Base-by-base conservation (phyloP, 2,113 vertebrate genomes). In the Limnothrissa miodon region DNA sequence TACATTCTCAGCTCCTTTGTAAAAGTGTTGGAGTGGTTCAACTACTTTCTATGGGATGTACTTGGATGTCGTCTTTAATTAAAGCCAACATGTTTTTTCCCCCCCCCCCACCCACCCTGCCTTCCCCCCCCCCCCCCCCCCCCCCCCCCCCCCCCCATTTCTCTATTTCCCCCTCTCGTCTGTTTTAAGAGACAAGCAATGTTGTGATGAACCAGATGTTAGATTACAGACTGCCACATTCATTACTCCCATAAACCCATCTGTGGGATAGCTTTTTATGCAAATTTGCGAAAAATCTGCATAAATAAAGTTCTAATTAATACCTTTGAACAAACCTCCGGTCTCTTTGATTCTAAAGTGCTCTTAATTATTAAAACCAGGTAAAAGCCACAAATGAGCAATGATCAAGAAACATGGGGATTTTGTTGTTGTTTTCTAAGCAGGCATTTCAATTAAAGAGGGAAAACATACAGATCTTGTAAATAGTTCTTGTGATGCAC, bases 261-360 rank as follows among this genome's bases (percentile, higher is more conserved):
- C 94, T 95, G 93, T 93, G 91, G 91, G 93, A 94, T 93, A 92
- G 91, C 91, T 93, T 94, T 94, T 94, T 95, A 95, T 95, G 94
- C 93, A 94, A 95, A 94, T 95, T 90, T 85, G 87, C 87, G 84
- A 90, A 87, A 88, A 92, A 94, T 94, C 93, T 94, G 92, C 94
- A 95, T 95, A 95, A 94, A 95, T 95, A 94, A 95, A 95, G 91
- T 93, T 93, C 90, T 93, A 95, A 95, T 95, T 95, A 94, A 94
- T 95, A 94, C 91, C 92, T 94, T 88, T 93, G 89, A 92, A 91
- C 90, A 94, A 93, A 93, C 90, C 90, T 90, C 90, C 82, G 88
- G 88, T 90, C 90, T 93, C 89, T 93, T 93, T 92, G 91, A 92
- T 92, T 91, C 90, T 89, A 89, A 93, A 92, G 90, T 90, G 89